These are phyloP conservation scores for Mustela lutreola DNA, from an alignment of 2,113 vertebrate species.

Conservation along the genomic window DNA sequence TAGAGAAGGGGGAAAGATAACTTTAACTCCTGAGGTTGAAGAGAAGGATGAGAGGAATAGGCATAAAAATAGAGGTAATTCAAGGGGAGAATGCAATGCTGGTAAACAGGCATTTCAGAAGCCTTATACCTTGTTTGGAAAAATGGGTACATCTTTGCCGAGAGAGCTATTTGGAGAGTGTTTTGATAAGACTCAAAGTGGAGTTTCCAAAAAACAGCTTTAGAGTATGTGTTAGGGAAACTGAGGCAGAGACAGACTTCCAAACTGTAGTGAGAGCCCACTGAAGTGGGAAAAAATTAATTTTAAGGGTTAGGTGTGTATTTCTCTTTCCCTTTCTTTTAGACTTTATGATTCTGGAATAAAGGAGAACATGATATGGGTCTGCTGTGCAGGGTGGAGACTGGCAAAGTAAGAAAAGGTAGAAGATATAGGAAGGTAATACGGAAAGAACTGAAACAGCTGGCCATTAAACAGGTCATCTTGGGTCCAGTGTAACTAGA, in stretches of 20 bases:
- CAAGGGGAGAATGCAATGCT: neutral
- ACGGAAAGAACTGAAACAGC: neutral
- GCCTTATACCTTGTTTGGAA: neutral
- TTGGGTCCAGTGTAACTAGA: neutral
- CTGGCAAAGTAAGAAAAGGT: neutral
- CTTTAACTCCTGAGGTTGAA: neutral
- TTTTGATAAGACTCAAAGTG: neutral
- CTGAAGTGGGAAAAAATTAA: neutral
- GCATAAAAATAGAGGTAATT: neutral
- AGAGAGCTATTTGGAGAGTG: neutral
- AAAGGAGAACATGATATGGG: neutral
- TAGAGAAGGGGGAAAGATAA: neutral
- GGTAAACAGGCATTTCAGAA: neutral
- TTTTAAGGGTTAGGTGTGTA: neutral
- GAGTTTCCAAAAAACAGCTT: neutral
- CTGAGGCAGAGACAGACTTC: neutral
- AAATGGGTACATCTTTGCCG: neutral
- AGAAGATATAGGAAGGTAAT: neutral
- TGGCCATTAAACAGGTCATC: neutral
- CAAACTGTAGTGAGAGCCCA: neutral
- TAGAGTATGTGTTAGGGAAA: neutral
- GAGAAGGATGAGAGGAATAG: neutral
- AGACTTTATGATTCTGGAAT: neutral
- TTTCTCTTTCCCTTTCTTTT: neutral
- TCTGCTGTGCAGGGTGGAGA: neutral